A percentile compares a stretch with the other conserved stretches of the same genome.
Conservation (phyloP, 2,113 vertebrate genomes). For the Glaucomys volans region DNA sequence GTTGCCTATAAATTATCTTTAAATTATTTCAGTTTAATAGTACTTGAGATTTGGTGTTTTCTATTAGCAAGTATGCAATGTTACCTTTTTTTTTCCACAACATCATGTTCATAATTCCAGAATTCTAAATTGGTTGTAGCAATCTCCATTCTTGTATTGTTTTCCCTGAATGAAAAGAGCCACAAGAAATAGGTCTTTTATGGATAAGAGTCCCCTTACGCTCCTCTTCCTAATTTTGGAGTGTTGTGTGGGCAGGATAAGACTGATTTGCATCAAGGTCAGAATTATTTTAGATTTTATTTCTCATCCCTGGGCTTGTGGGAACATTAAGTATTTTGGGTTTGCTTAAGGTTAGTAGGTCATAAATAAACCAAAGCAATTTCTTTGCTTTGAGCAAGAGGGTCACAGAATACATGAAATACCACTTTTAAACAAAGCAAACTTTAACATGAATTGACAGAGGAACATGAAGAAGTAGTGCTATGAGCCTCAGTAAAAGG, state of each 20-base stretch:
- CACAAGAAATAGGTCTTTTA: background rate
- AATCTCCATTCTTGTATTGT: background rate
- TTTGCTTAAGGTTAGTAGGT: slow-evolving; percentile 86
- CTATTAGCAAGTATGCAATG: background rate
- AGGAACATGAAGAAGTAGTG: slow-evolving; percentile 87
- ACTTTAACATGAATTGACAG: slow-evolving; percentile 89
- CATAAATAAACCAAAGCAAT: slow-evolving; percentile 89
- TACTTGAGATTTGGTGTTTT: background rate
- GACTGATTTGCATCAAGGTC: slow-evolving; percentile 71
- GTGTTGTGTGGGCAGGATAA: background rate
- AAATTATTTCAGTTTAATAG: background rate
- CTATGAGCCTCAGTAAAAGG: slow-evolving; percentile 78
- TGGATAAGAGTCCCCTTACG: background rate
- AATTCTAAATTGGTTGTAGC: background rate
- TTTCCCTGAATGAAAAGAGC: background rate
- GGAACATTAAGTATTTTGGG: slow-evolving; percentile 74
- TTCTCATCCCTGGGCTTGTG: slow-evolving; percentile 75
- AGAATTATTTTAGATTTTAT: slow-evolving; percentile 82
- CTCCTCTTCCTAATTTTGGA: background rate
- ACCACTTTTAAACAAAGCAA: slow-evolving; percentile 78
- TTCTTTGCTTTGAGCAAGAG: slow-evolving; percentile 85
- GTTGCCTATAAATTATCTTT: background rate
- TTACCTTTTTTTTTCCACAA: background rate
- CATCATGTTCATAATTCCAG: background rate
- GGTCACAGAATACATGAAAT: slow-evolving; percentile 81